A percentile compares a stretch with the other conserved stretches of the same genome.
These are phyloP conservation scores for Centrocercus urophasianus DNA, from an alignment of 2,113 vertebrate species.

Conservation along the genomic window DNA sequence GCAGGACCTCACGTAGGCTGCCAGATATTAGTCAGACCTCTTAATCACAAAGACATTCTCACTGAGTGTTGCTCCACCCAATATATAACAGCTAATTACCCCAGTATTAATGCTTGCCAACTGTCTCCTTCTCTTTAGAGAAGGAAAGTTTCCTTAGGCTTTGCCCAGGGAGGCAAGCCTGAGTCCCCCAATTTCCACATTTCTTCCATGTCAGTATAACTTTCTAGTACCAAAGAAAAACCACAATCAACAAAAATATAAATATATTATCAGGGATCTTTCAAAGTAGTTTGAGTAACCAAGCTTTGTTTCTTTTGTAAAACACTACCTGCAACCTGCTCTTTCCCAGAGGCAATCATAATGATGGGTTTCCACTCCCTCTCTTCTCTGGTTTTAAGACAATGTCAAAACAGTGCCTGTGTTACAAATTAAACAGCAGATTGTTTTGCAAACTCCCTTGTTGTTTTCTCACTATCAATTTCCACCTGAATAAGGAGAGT, in stretches of 20 bases:
- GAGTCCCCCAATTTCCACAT: background rate
- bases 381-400: background rate
- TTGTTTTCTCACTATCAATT: background rate
- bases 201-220: background rate
- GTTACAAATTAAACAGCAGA: background rate
- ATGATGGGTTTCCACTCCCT: background rate
- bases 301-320: background rate
- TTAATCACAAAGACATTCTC: constrained; percentile 11
- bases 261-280: background rate
- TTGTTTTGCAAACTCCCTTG: background rate
- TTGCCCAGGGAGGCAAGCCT: background rate
- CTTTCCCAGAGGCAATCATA: background rate
- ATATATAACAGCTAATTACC: background rate
- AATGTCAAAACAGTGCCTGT: background rate
- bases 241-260: background rate
- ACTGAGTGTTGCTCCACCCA: background rate
- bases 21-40: background rate
- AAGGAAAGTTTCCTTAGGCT: background rate
- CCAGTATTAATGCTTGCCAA: background rate
- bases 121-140: background rate
- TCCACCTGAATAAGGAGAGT: background rate
- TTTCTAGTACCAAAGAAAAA: background rate
- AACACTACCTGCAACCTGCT: background rate
- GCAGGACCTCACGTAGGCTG: background rate
- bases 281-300: background rate